Conservation (phyloP, 2,113 vertebrate genomes). For the Chinchilla lanigera region DNA sequence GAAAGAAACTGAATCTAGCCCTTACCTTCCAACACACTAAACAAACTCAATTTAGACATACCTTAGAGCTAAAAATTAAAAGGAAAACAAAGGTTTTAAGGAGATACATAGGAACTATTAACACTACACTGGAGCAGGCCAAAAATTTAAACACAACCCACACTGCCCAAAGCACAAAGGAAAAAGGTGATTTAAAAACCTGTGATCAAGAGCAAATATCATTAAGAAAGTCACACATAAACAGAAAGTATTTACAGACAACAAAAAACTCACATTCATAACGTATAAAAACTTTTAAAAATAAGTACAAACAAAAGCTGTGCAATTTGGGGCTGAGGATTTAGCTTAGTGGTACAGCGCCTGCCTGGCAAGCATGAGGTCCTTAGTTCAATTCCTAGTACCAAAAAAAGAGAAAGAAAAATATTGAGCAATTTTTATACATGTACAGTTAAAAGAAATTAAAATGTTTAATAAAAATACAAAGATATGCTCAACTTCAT, state of each 20-base stretch:
- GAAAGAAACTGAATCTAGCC: neutral
- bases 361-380: too few species aligned
- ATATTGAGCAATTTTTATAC: neutral
- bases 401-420: neutral
- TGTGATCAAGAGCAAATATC: neutral
- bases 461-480: constrained; percentile 1
- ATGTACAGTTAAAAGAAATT: neutral
- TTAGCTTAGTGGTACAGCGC: too few species aligned
- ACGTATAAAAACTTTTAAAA: neutral
- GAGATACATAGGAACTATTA: neutral
- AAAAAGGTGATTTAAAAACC: neutral
- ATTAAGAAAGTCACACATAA: neutral
- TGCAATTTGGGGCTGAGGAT: too few species aligned
- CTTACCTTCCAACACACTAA: neutral
- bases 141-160: neutral
- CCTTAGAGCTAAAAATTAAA: neutral
- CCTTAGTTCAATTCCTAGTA: too few species aligned
- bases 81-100: neutral
- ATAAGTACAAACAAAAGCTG: neutral
- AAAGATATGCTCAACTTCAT: neutral
- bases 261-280: neutral
- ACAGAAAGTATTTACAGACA: neutral
- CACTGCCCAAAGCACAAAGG: neutral
- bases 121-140: neutral
- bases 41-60: neutral